Evolutionary conservation across 2,888 invertebrate genomes (phyloP).

Genomic region (Neoaliturus tenellus): DNA sequence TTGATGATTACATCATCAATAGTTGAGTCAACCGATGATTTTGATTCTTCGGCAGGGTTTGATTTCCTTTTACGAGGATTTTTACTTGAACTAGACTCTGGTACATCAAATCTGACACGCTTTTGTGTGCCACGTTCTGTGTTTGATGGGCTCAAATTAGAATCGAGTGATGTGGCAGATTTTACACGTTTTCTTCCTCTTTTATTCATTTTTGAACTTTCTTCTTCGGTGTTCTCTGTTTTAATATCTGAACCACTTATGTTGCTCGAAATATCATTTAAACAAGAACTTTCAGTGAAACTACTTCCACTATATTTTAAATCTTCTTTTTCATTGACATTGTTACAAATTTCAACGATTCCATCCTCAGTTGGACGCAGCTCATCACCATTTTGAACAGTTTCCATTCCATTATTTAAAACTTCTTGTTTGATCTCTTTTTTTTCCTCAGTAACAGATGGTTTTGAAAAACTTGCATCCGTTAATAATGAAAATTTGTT

Average conservation of each 20-base stretch:
- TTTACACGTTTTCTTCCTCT: neutral
- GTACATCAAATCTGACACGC: neutral
- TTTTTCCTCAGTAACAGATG: neutral
- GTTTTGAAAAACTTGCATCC: too few species aligned
- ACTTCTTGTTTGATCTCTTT: constrained; percentile 22
- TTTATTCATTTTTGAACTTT: neutral
- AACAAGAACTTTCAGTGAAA: neutral
- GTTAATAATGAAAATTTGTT: too few species aligned
- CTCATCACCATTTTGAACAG: neutral
- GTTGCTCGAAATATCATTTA: neutral
- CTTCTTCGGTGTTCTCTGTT: neutral
- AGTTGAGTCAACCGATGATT: neutral
- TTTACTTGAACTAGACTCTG: neutral
- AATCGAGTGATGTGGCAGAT: neutral
- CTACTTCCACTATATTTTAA: neutral
- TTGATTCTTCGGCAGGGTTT: neutral
- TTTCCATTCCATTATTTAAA: neutral
- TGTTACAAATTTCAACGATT: constrained; percentile 1
- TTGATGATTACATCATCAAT: constrained; percentile 24
- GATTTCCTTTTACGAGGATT: neutral
- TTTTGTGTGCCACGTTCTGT: neutral
- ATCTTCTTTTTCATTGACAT: neutral
- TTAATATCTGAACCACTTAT: neutral
- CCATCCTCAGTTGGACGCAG: constrained; percentile 2
- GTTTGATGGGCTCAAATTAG: neutral